phyloP scores from a whole-genome alignment of 2,113 vertebrate genomes.

The Morone saxatilis region DNA sequence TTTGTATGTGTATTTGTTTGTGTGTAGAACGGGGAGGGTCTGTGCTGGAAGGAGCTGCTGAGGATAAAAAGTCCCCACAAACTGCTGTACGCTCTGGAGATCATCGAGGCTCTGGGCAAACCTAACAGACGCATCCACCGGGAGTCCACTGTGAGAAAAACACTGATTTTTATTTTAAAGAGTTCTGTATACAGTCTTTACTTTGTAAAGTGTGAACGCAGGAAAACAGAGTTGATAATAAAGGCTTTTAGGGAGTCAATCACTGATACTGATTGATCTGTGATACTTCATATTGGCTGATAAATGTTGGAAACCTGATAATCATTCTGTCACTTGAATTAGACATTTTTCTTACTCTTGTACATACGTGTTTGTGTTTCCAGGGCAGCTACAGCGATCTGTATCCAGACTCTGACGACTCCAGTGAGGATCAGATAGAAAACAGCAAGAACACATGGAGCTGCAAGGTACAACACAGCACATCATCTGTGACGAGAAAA shows the following conservation, averaged over 20 bases:
- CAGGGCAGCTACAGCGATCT: slow-evolving; percentile 99
- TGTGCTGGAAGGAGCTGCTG: slow-evolving; percentile 97
- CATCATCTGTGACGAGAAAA: background rate
- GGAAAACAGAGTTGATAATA: background rate
- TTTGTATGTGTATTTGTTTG: slow-evolving; percentile 3
- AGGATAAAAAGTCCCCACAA: slow-evolving; percentile 98
- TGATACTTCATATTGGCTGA: no score
- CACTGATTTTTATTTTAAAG: background rate
- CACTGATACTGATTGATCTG: background rate
- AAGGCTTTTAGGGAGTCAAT: no score
- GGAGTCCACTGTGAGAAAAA: slow-evolving; percentile 91
- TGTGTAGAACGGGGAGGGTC: slow-evolving; percentile 89
- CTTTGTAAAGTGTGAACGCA: background rate
- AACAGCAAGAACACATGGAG: slow-evolving; percentile 99
- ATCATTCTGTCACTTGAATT: no score
- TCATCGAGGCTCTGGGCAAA: slow-evolving; percentile 97
- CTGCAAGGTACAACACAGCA: slow-evolving; percentile 90
- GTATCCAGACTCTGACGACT: slow-evolving; percentile 98
- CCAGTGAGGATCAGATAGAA: slow-evolving; percentile 98
- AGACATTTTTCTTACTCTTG: background rate
- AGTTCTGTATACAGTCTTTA: background rate
- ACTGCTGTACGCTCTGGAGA: slow-evolving; percentile 96
- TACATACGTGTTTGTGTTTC: slow-evolving; percentile 30
- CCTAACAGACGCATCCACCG: slow-evolving; percentile 96
- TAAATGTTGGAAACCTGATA: background rate